These are phyloP conservation scores for Eulemur rufifrons DNA, from an alignment of 2,113 vertebrate species.

Conservation along the genomic window DNA sequence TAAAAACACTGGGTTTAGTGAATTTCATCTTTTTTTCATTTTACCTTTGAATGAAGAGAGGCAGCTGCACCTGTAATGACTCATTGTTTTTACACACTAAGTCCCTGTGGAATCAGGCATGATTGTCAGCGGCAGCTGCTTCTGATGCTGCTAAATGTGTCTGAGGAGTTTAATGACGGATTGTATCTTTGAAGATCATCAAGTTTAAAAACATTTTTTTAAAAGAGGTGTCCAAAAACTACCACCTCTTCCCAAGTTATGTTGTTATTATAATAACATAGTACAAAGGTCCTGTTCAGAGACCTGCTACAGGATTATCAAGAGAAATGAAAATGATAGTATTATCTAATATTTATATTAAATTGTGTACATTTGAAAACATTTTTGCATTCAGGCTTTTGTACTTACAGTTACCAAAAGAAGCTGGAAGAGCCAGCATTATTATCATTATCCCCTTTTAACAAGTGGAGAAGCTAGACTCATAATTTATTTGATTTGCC, in stretches of 20 bases:
- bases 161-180: slow-evolving; percentile 38
- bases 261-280: neutral
- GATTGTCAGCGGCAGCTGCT: slow-evolving; percentile 44
- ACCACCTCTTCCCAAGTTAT: neutral
- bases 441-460: neutral
- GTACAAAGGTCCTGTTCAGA: neutral
- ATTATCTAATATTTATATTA: neutral
- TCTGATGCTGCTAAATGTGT: slow-evolving; percentile 33
- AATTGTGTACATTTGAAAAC: neutral
- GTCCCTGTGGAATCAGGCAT: slow-evolving; percentile 13
- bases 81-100: slow-evolving; percentile 47
- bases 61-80: slow-evolving; percentile 27
- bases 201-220: neutral
- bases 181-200: slow-evolving; percentile 37
- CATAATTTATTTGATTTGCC: neutral
- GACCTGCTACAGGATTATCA: neutral
- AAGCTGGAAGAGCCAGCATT: neutral
- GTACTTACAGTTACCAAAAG: neutral
- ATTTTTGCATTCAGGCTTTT: neutral
- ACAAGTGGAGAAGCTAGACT: neutral
- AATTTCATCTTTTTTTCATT: neutral
- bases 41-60: slow-evolving; percentile 29
- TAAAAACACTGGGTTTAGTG: neutral
- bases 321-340: neutral
- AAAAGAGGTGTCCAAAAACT: neutral